Conservation (phyloP, 2,113 vertebrate genomes). For the Vicugna pacos region DNA sequence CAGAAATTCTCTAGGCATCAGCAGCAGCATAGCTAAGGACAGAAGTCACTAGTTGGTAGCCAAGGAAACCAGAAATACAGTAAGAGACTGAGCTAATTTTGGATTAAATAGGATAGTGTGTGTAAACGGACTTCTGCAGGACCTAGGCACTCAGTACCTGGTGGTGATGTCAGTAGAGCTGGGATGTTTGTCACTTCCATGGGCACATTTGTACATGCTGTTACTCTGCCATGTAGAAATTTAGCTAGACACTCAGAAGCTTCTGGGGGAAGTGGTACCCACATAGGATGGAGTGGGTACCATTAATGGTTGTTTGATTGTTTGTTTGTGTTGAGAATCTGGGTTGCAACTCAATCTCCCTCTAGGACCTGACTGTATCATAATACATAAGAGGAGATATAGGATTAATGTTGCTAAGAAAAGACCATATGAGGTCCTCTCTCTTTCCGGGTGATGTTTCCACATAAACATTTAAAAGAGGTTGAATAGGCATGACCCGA, state of each 20-base stretch:
- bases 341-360: neutral
- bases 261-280: neutral
- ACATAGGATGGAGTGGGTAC: neutral
- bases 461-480: neutral
- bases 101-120: neutral
- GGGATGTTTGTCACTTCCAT: neutral
- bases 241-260: neutral
- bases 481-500: neutral
- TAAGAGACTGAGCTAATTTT: neutral
- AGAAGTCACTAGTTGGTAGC: slow-evolving; percentile 13
- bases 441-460: neutral
- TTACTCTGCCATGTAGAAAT: neutral
- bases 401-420: neutral
- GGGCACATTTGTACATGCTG: neutral
- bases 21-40: neutral
- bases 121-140: neutral
- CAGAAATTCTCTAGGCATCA: neutral
- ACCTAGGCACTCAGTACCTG: neutral
- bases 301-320: neutral
- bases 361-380: neutral
- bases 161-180: neutral
- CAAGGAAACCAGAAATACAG: slow-evolving; percentile 35
- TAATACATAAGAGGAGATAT: neutral
- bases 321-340: neutral
- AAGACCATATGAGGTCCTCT: neutral